A percentile compares a stretch with the other conserved stretches of the same genome.
Conservation (phyloP, 2,797 vertebrate genomes). For the Diplodus sargus region DNA sequence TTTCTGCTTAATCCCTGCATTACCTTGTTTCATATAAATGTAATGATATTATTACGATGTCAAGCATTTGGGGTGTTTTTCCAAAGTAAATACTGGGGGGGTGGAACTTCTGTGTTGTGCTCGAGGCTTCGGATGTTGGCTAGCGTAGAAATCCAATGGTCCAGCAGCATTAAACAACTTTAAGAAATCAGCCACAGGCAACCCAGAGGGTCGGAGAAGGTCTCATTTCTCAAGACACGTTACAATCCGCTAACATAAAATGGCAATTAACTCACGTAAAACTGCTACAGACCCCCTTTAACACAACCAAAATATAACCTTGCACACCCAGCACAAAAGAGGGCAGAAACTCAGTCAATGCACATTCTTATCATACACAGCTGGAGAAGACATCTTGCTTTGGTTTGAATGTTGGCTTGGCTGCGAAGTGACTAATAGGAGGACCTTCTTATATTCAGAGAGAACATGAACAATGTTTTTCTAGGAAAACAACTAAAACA, state of each 20-base stretch:
- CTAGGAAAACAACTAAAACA: not conserved
- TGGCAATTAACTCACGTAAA: too few relatives aligned
- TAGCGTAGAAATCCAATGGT: too few relatives aligned
- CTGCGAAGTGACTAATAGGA: slow-evolving; percentile 4
- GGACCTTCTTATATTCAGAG: not conserved
- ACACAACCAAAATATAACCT: not conserved
- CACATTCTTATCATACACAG: not conserved
- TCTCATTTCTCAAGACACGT: too few relatives aligned
- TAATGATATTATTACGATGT: not conserved
- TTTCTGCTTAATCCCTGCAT: not conserved
- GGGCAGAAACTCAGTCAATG: not conserved
- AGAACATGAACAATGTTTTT: slow-evolving; percentile 7
- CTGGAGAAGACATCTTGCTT: slow-evolving; percentile 1
- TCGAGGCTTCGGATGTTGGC: too few relatives aligned
- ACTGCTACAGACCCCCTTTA: not conserved
- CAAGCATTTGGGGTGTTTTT: not conserved
- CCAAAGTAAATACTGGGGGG: not conserved
- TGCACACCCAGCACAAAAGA: not conserved
- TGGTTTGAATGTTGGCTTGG: slow-evolving; percentile 18
- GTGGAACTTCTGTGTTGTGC: too few relatives aligned
- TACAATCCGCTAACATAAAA: too few relatives aligned
- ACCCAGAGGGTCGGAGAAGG: too few relatives aligned
- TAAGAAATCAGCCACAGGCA: too few relatives aligned
- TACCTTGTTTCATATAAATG: not conserved
- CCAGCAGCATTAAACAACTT: too few relatives aligned